Conservation (phyloP, 1,140 invertebrate species). For the Ptiloglossa arizonensis region DNA sequence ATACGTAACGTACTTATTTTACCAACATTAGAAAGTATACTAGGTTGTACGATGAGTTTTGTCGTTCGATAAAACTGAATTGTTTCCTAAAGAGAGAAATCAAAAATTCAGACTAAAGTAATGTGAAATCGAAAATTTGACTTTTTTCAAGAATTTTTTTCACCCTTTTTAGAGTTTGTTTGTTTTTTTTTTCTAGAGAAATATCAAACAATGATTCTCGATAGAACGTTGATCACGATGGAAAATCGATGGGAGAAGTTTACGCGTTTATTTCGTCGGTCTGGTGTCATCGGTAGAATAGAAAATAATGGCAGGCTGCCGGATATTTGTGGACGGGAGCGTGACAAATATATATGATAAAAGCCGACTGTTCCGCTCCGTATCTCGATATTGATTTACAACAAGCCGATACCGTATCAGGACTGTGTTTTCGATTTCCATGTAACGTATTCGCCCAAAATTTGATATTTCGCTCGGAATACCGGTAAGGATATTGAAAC, state of each 20-base stretch:
- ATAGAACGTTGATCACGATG: not conserved
- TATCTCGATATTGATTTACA: slow-evolving; percentile 66
- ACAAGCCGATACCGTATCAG: slow-evolving; percentile 49
- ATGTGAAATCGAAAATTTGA: too few relatives aligned
- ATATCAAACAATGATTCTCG: not conserved
- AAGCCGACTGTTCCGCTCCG: slow-evolving; percentile 52
- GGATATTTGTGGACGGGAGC: slow-evolving; percentile 62
- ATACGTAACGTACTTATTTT: too few relatives aligned
- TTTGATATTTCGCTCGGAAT: slow-evolving; percentile 18
- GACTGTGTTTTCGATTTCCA: slow-evolving; percentile 51
- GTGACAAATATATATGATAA: slow-evolving; percentile 67
- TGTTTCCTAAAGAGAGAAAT: too few relatives aligned
- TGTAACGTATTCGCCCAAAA: slow-evolving; percentile 31
- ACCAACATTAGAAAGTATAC: too few relatives aligned
- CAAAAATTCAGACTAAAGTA: too few relatives aligned
- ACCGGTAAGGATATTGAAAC: slow-evolving; percentile 24
- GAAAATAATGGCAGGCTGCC: slow-evolving; percentile 64
- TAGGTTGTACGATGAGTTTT: too few relatives aligned
- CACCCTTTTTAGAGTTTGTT: too few relatives aligned
- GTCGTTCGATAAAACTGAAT: too few relatives aligned
- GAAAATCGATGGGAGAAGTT: slow-evolving; percentile 15
- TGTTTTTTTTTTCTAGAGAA: too few relatives aligned
- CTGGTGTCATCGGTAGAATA: slow-evolving; percentile 44
- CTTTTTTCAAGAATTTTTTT: too few relatives aligned
- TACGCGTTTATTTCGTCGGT: slow-evolving; percentile 51